These are phyloP conservation scores for Acanthosepion esculentum DNA, from an alignment of 2,888 invertebrate species.

Conservation along the genomic window DNA sequence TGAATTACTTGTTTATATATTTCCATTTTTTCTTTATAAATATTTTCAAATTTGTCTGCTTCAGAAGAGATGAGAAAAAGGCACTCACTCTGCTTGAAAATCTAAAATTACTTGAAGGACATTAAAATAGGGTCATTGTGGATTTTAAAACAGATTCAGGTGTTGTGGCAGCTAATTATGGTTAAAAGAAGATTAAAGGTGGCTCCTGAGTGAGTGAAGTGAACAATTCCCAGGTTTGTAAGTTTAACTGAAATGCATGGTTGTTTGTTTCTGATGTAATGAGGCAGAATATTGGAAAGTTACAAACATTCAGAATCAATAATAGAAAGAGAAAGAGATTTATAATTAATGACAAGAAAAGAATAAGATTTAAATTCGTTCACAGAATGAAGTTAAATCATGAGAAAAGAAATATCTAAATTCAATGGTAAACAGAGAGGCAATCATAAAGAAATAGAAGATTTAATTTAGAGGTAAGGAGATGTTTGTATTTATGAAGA, in stretches of 20 bases:
- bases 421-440: neutral
- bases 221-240: neutral
- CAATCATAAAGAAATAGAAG: neutral
- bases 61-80: too few relatives aligned
- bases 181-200: neutral
- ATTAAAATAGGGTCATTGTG: too few relatives aligned
- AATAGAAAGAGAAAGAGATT: neutral
- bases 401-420: neutral
- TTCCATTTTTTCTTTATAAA: too few relatives aligned
- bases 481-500: neutral
- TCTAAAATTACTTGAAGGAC: too few relatives aligned
- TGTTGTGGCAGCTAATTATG: too few relatives aligned
- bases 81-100: too few relatives aligned
- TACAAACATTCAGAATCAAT: neutral
- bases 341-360: slow-evolving; percentile 20
- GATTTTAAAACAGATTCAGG: too few relatives aligned
- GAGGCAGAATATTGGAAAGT: too few relatives aligned
- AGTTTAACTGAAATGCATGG: neutral
- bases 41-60: too few relatives aligned
- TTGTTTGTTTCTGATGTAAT: neutral
- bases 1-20: too few relatives aligned
- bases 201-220: neutral
- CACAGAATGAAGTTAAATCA: neutral
- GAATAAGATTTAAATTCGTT: neutral
- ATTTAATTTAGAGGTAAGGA: neutral